Base-by-base conservation (phyloP, 2,888 invertebrate species). In the Hemicrepidius hirtus region DNA sequence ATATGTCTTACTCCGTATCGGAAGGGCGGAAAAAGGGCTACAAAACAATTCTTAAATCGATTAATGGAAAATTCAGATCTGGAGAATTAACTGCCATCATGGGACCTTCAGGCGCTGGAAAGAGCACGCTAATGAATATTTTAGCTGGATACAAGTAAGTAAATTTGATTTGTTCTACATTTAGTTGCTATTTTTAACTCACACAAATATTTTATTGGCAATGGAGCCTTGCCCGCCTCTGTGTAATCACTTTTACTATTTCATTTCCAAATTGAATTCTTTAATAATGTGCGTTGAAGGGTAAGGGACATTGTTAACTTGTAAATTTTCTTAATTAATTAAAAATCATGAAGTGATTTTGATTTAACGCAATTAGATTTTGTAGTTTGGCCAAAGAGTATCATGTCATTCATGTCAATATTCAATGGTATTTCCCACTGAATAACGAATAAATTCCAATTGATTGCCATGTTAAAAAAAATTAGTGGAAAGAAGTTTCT, bases 1-100 rank as follows among this genome's bases (percentile, higher is more conserved):
- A 96, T 83, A 90, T 97, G 74, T 94, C 94, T 57, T 97, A 97
- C 87, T 95, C 95, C 13, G 95, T 97, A 64, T 93, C 95, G 59
- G 96, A 96, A 82, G 94, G 95, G 16, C 88, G 94, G 76, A 90
- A 92, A 84, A 89, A 93, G 77, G 95, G 95, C 6, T 94, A 93
- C 85, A 97, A 97, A 86, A 94, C 95, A 12, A 92, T 97, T 81
- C 88, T 97, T 78, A 97, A 96, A 87, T 92, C 94, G 79, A 93
- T 98, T 68, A 95, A 94, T 81, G 98, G 98, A 7, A 93, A 93
- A 83, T 96, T 97, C 85, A 90, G 91, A 79, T 95, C 95, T 74
- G 96, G 97, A n/a, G 95, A 97, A 83, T 88, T 98, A 79, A 96
- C 97, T 0, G 97, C 97, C 32, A 97, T 98, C 72, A 97, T 98